Percentiles rank a stretch among this genome's conserved stretches.
Evolutionary conservation across 2,888 invertebrate species (phyloP).

Genomic region (Drosophila histrio): DNA sequence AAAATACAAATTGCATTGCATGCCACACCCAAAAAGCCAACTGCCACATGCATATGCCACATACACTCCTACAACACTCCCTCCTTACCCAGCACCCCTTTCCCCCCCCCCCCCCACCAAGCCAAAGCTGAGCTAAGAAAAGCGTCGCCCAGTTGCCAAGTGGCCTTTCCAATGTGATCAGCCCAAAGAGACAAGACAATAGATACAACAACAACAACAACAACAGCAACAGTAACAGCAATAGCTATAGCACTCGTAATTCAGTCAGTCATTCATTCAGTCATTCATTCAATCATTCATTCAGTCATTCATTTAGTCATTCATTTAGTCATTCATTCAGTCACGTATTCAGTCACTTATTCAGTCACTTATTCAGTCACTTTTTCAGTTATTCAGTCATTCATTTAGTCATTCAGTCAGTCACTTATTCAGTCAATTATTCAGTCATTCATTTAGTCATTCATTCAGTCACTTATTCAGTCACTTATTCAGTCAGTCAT

Average conservation of each 20-base stretch:
- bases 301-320: slow-evolving; percentile 25
- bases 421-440: slow-evolving; percentile 45
- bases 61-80: neutral
- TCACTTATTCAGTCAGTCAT: too few relatives aligned
- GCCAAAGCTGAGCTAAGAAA: slow-evolving; percentile 2
- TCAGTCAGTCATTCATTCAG: slow-evolving; percentile 20
- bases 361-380: too few relatives aligned
- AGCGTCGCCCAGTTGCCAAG: slow-evolving; percentile 42
- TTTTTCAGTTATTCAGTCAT: too few relatives aligned
- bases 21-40: slow-evolving; percentile 52
- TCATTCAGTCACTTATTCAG: too few relatives aligned
- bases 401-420: too few relatives aligned
- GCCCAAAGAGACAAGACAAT: slow-evolving; percentile 35
- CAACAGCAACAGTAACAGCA: neutral
- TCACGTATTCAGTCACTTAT: too few relatives aligned
- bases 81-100: neutral
- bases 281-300: slow-evolving; percentile 30
- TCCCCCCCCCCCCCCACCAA: too few relatives aligned
- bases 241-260: neutral
- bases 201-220: slow-evolving; percentile 11
- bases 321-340: slow-evolving; percentile 39
- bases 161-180: slow-evolving; percentile 54
- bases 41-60: neutral
- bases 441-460: too few relatives aligned
- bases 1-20: slow-evolving; percentile 70